Percentiles rank a stretch among this genome's conserved stretches.
phyloP scores from a whole-genome alignment of 2,113 vertebrate species.

The Halichoeres trimaculatus region DNA sequence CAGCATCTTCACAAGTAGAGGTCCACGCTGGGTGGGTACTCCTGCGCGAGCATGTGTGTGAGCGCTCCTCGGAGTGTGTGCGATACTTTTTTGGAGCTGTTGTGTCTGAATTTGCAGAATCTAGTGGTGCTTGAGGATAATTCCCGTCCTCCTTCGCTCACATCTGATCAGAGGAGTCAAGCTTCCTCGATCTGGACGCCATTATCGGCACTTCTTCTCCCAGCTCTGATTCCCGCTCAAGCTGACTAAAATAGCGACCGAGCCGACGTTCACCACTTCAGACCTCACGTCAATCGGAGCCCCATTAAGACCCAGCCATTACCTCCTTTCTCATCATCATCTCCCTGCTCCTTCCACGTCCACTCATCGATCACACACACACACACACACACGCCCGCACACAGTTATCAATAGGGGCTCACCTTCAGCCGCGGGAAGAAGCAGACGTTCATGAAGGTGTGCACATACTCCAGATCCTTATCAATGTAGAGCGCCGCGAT shows the following conservation, averaged over 20 bases:
- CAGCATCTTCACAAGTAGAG: constrained; percentile 62
- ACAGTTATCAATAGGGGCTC: constrained; percentile 56
- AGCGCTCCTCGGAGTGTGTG: background rate
- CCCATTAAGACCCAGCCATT: constrained; percentile 65
- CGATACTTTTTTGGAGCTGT: constrained; percentile 5
- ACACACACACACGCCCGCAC: too few species aligned
- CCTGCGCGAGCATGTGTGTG: constrained; percentile 6
- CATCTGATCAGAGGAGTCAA: constrained; percentile 19
- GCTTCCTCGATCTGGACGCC: constrained; percentile 9
- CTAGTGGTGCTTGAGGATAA: constrained; percentile 11
- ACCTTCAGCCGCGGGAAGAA: constrained; percentile 97
- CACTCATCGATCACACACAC: constrained; percentile 66
- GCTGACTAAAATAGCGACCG: constrained; percentile 55
- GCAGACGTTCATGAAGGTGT: constrained; percentile 99
- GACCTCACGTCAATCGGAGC: constrained; percentile 52
- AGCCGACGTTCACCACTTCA: constrained; percentile 52
- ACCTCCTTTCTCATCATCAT: constrained; percentile 41
- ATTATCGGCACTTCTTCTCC: constrained; percentile 35
- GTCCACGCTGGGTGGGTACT: constrained; percentile 49
- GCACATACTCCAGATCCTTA: constrained; percentile 96
- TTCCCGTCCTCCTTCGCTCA: constrained; percentile 1
- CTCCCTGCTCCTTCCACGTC: constrained; percentile 8
- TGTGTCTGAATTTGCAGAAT: constrained; percentile 24
- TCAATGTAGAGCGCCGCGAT: constrained; percentile 98
- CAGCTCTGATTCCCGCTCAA: constrained; percentile 48